phyloP scores from a whole-genome alignment of 2,113 vertebrate genomes.

The Phycodurus eques region DNA sequence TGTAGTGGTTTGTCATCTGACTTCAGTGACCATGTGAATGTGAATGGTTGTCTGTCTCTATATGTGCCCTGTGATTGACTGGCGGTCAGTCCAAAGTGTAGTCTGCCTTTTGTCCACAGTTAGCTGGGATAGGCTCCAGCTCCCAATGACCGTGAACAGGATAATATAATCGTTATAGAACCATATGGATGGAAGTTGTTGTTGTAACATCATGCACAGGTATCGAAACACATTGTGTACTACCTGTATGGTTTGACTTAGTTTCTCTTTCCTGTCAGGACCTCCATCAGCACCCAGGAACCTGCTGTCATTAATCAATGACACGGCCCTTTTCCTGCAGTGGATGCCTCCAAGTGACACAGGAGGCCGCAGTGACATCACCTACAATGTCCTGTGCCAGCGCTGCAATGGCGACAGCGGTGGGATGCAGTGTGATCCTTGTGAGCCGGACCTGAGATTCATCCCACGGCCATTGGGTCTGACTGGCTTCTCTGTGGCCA shows the following conservation, averaged over 20 bases:
- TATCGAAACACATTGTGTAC: neutral
- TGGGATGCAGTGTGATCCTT: slow-evolving; percentile 81
- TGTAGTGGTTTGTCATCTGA: neutral
- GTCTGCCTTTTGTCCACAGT: no score
- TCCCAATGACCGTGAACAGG: neutral
- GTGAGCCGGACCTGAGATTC: slow-evolving; percentile 87
- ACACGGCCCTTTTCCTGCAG: slow-evolving; percentile 92
- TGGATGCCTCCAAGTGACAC: slow-evolving; percentile 92
- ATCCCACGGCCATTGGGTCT: slow-evolving; percentile 86
- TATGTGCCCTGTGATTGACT: no score
- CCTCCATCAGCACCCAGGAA: slow-evolving; percentile 84
- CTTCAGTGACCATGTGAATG: neutral
- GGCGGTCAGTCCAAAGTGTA: neutral
- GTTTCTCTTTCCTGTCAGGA: slow-evolving; percentile 62
- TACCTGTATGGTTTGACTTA: neutral
- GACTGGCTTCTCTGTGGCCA: slow-evolving; percentile 83
- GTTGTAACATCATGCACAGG: neutral
- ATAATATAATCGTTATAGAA: neutral
- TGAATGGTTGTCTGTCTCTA: neutral
- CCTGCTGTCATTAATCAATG: slow-evolving; percentile 90
- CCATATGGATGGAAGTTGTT: neutral
- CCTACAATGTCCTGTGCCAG: slow-evolving; percentile 90
- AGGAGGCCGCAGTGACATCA: slow-evolving; percentile 90
- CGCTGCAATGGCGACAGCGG: slow-evolving; percentile 74
- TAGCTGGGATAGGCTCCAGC: no score